These are phyloP conservation scores for Gandaritis pyraliata DNA, from an alignment of 2,888 invertebrate genomes.

Conservation along the genomic window DNA sequence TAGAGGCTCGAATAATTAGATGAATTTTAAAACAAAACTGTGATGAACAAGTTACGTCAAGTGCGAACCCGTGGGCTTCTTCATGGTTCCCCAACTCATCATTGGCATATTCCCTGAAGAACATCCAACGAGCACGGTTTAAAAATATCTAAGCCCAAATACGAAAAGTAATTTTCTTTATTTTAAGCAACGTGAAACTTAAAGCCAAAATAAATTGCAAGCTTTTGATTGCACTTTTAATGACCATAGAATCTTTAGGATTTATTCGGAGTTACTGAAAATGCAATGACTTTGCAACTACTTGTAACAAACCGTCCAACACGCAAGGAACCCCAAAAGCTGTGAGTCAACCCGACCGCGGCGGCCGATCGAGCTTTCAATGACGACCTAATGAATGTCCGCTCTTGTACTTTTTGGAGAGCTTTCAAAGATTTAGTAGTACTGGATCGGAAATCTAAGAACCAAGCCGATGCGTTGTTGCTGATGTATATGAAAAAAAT, in stretches of 20 bases:
- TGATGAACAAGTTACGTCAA: slow-evolving; percentile 40
- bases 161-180: too few relatives aligned
- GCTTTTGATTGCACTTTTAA: too few relatives aligned
- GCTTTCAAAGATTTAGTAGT: slow-evolving; percentile 27
- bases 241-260: too few relatives aligned
- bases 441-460: slow-evolving; percentile 43
- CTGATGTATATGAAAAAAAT: too few relatives aligned
- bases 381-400: slow-evolving; percentile 75
- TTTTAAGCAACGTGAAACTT: too few relatives aligned
- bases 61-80: not conserved
- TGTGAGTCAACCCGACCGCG: slow-evolving; percentile 55
- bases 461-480: too few relatives aligned
- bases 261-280: too few relatives aligned
- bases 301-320: not conserved
- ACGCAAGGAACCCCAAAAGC: slow-evolving; percentile 34
- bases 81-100: slow-evolving; percentile 9
- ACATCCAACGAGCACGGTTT: too few relatives aligned
- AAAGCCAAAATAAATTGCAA: too few relatives aligned
- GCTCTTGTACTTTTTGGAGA: slow-evolving; percentile 55
- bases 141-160: too few relatives aligned
- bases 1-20: slow-evolving; percentile 58
- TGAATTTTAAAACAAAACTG: slow-evolving; percentile 64
- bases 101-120: too few relatives aligned
- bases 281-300: not conserved
- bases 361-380: slow-evolving; percentile 67